Base-by-base conservation (phyloP, 2,888 invertebrate species). In the Tetragnatha montana region DNA sequence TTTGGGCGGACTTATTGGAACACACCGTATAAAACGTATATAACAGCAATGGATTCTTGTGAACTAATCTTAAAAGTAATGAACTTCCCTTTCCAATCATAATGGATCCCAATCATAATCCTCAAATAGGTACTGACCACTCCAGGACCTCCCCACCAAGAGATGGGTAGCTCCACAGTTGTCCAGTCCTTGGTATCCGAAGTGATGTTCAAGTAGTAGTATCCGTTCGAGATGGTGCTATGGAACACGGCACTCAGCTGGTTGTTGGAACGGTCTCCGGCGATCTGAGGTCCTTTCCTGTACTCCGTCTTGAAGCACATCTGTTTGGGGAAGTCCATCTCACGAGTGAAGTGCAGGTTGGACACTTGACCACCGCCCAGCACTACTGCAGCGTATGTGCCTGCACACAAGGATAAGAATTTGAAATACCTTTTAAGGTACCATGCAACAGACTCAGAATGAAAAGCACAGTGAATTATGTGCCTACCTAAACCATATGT, bases 111-210 rank as follows among this genome's bases (percentile, higher is more conserved):
- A 35, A 35, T 35, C 35, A 35, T 35, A 35, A 35, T 35, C 35
- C 35, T 35, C 35, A 35, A 35, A 35, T 35, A n/a, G 51, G 22
- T 50, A 71, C 81, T 82, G 74, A 90, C 89, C 68, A 81, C 50
- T 17, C 89, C 82, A 51, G 89, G 81, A 71, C 86, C 89, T 69
- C 89, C 86, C 89, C 89, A 90, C 89, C 89, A 90, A 74, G 87
- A 90, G 22, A 90, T 81, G 8, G 89, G 86, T 21, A 90, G 35
- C 60, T 90, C 89, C 14, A 87, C 71, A 19, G 89, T 79, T 6
- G 89, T 87, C 89, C 89, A 90, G 19, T 86, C 89, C 68, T 87
- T 90, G 19, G 89, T 76, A 60, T 90, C 89, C 6, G 86, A 87
- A 6, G 89, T 90, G 19, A 90, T 69, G 47, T 90, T 90, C 51